Evolutionary conservation across 1,140 invertebrate genomes (phyloP), one percentile per base, ranked within the genome.

Genomic region (Argopecten irradians): DNA sequence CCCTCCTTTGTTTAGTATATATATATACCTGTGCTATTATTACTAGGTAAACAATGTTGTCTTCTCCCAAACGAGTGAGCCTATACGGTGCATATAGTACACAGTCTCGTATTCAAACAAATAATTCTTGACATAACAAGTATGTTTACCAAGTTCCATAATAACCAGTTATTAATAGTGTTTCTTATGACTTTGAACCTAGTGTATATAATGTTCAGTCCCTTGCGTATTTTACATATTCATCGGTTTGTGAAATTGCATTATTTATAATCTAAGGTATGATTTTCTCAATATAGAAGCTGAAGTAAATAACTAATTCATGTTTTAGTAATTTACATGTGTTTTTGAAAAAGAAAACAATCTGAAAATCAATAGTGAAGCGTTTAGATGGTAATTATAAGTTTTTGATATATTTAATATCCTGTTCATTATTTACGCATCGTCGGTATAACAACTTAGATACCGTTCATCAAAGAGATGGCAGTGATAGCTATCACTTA

Each of bases 301-400:
- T 28, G 16, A 11, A 3, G 55, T 71, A 71, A 71, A 71, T 71
- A 71, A 71, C 55, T 71, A 16, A 71, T 71, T 71, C n/a, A 71
- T 71, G 55, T 5, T 71, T 71, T 71, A 71, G 55, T 71, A 22
- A 71, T 71, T 71, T 71, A 71, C 55, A 71, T 71, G 55, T 71
- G 0, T 28, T 71, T 22, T 2, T 71, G 55, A 28, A 71, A 28
- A 71, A 71, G n/a, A n/a, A 71, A 71, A 71, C 55, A 71, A 28
- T 71, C 5, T 3, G 55, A 71, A 71, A 71, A n/a, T 71, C 55
- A 28, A 71, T 71, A 71, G 22, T 28, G 22, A 28, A 71, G n/a
- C n/a, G 55, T 71, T 71, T 71, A 28, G 22, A 28, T 5, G 55
- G 55, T 8, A 28, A 71, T 28, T 28, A 71, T 71, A 28, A 8